Evolutionary conservation across 2,888 invertebrate species (phyloP).

Genomic region (Ferdinandea cuprea): DNA sequence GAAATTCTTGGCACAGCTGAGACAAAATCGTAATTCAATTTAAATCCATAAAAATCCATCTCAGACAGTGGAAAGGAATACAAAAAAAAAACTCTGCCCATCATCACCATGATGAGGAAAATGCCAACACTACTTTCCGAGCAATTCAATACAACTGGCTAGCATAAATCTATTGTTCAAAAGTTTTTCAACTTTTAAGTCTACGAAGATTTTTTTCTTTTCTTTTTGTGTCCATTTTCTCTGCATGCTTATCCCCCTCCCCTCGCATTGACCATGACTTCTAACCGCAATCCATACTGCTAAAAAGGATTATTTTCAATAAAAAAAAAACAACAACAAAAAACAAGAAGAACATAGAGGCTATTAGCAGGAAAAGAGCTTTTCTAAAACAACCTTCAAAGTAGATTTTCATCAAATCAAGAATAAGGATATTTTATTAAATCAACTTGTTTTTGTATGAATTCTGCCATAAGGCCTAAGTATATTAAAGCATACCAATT

Average conservation of each 20-base stretch:
- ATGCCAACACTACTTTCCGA: slow-evolving; percentile 8
- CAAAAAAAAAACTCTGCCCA: slow-evolving; percentile 24
- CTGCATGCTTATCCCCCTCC: slow-evolving; percentile 13
- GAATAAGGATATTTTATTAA: slow-evolving; percentile 32
- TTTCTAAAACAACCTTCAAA: slow-evolving; percentile 44
- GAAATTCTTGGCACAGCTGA: slow-evolving; percentile 36
- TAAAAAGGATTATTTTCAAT: slow-evolving; percentile 2
- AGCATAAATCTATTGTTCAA: slow-evolving; percentile 45
- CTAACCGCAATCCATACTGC: slow-evolving; percentile 44
- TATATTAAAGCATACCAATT: slow-evolving; percentile 2
- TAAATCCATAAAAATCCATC: slow-evolving; percentile 12
- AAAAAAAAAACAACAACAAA: too few species aligned
- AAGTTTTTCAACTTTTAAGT: slow-evolving; percentile 49
- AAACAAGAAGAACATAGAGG: too few species aligned
- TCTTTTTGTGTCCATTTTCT: slow-evolving; percentile 11
- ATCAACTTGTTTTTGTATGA: neutral
- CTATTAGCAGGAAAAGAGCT: slow-evolving; percentile 15
- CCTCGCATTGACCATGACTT: slow-evolving; percentile 53
- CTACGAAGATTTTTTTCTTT: slow-evolving; percentile 38
- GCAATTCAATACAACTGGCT: slow-evolving; percentile 41
- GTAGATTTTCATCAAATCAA: slow-evolving; percentile 37
- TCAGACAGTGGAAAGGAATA: slow-evolving; percentile 34
- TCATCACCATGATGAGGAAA: slow-evolving; percentile 26
- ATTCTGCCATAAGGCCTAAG: slow-evolving; percentile 17
- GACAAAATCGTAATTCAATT: slow-evolving; percentile 33